These are phyloP conservation scores for Euplexia lucipara DNA, from an alignment of 2,888 invertebrate species.

Conservation along the genomic window DNA sequence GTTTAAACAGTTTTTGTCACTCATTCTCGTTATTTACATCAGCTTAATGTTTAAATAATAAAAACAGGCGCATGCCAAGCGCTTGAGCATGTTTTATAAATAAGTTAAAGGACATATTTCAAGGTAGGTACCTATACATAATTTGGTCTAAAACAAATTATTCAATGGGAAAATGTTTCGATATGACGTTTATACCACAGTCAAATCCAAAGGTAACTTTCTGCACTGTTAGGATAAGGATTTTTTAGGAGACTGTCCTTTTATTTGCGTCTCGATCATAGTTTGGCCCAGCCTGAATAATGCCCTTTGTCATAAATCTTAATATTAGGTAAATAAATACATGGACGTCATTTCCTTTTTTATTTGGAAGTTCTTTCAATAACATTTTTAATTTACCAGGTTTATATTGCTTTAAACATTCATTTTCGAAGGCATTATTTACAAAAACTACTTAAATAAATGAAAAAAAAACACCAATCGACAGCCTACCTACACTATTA, in stretches of 20 bases:
- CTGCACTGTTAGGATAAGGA: too few relatives aligned
- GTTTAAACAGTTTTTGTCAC: conserved; percentile 8
- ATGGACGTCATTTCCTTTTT: conserved; percentile 9
- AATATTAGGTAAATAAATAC: conserved; percentile 30
- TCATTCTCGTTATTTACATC: conserved; percentile 32
- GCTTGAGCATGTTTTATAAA: conserved; percentile 44
- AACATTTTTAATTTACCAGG: neutral
- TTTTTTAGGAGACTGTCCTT: too few relatives aligned
- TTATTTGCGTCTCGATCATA: too few relatives aligned
- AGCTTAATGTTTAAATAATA: conserved; percentile 1
- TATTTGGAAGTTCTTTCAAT: neutral
- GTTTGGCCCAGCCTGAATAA: too few relatives aligned
- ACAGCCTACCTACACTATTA: conserved; percentile 10
- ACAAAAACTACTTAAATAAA: neutral
- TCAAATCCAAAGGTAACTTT: too few relatives aligned
- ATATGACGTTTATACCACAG: too few relatives aligned
- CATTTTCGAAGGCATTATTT: conserved; percentile 1
- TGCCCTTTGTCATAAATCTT: conserved; percentile 10
- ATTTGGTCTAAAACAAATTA: too few relatives aligned
- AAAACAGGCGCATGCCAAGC: conserved; percentile 33
- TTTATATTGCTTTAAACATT: neutral
- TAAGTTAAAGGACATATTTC: conserved; percentile 1
- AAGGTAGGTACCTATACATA: too few relatives aligned
- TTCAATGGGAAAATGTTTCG: too few relatives aligned
- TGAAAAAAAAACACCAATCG: neutral